Conservation (phyloP, 2,888 invertebrate genomes). For the Orchesella flavescens region DNA sequence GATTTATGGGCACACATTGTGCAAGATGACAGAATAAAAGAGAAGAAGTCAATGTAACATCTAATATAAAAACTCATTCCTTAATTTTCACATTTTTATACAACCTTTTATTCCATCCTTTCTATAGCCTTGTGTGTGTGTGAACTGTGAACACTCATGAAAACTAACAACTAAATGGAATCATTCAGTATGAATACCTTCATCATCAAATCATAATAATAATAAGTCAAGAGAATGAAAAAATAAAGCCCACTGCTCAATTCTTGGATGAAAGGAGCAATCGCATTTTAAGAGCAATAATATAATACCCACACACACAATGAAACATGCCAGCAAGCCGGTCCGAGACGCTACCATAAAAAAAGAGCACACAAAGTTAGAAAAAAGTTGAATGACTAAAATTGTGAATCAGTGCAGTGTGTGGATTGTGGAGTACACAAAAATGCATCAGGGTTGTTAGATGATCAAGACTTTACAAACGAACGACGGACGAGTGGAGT, state of each 20-base stretch:
- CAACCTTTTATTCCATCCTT: no score
- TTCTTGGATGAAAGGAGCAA: constrained; percentile 17
- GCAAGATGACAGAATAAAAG: constrained; percentile 45
- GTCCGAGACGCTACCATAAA: no score
- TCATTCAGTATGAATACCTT: constrained; percentile 52
- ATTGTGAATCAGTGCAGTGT: constrained; percentile 3
- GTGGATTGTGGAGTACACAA: neutral
- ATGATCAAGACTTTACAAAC: no score
- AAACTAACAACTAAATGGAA: constrained; percentile 38
- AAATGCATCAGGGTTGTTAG: no score
- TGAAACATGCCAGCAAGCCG: neutral
- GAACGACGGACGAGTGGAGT: no score
- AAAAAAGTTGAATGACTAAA: neutral
- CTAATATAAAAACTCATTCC: constrained; percentile 36
- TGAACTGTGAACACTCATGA: neutral
- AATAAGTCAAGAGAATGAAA: constrained; percentile 20
- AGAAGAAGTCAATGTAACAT: neutral
- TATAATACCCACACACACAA: constrained; percentile 1
- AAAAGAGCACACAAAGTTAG: neutral
- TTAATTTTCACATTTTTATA: constrained; percentile 49
- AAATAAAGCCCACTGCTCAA: constrained; percentile 3
- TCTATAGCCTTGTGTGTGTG: no score
- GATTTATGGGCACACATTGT: constrained; percentile 55
- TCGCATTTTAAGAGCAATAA: constrained; percentile 26
- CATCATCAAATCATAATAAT: constrained; percentile 46